Evolutionary conservation across 2,888 invertebrate genomes (phyloP), one percentile per base, ranked within the genome.

Genomic region (Neoascia interrupta): DNA sequence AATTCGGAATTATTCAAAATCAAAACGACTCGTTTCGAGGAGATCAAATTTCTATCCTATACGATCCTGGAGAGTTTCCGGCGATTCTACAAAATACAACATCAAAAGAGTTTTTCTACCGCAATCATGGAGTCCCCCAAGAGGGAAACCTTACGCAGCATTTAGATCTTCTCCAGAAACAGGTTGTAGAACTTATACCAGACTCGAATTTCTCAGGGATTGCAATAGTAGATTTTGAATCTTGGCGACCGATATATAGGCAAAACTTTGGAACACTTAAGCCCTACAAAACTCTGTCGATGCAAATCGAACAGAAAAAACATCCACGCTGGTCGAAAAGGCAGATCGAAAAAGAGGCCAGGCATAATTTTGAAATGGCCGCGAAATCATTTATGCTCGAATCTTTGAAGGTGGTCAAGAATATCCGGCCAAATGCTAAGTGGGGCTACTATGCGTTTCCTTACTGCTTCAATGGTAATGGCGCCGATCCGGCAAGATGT

Each of bases 361-460:
- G 28, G 11, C 26, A 23, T 0, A 73, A 73, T 5, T 79, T 79
- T 8, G 76, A 79, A n/a, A 15, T 21, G 2, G 66, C 39, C 5
- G 76, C 13, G 0, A 73, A 73, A n/a, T 3, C 8, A 2, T 79
- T 79, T 37, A 79, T 79, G 66, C 23, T 66, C 1, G 39, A 72
- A n/a, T 73, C 76, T 28, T 49, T 79, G 8, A 3, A 23, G 5
- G 11, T 13, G 1, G 64, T 41, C n/a, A 60, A 60, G 3, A 64
- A 37, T 21, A 10, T 79, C 1, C 64, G 76, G 0, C 72, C 76
- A 5, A 54, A 61, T 11, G 73, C 73, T 11, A 39, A 28, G 8
- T 79, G 76, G 73, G 76, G 76, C 5, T 79, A 66, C 6, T 79
- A 79, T 41, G 72, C 76, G 4, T 79, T 79, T 47, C 76, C 76